A percentile compares a stretch with the other conserved stretches of the same genome.
Evolutionary conservation across 2,113 vertebrate genomes (phyloP).

Genomic region (Pristiophorus japonicus): DNA sequence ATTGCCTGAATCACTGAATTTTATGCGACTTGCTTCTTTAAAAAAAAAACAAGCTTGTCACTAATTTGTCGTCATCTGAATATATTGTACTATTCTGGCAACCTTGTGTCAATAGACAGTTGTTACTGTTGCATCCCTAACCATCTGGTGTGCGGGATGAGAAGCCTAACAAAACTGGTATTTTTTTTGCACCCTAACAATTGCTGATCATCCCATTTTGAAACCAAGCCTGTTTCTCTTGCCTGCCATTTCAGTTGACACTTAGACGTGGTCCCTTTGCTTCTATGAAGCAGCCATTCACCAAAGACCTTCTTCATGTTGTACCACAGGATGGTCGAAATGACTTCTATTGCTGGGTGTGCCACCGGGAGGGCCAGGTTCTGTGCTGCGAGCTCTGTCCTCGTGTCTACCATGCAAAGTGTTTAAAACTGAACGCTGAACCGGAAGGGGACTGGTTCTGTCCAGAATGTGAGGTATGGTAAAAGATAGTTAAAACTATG

Average conservation of each 20-base stretch:
- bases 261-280: conserved; percentile 99
- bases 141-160: conserved; percentile 33
- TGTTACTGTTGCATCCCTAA: conserved; percentile 17
- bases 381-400: conserved; percentile 99
- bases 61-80: conserved; percentile 24
- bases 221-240: conserved; percentile 97
- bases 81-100: conserved; percentile 7
- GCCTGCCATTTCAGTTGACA: conserved; percentile 99
- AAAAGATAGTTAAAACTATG: conserved; percentile 33
- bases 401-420: conserved; percentile 99
- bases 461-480: conserved; percentile 98
- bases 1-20: conserved; percentile 6
- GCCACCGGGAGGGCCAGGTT: conserved; percentile 99
- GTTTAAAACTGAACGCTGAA: conserved; percentile 99
- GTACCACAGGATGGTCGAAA: conserved; percentile 99
- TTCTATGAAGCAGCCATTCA: conserved; percentile 99
- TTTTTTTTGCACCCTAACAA: conserved; percentile 56
- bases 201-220: conserved; percentile 73
- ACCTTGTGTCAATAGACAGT: not conserved
- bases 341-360: conserved; percentile 99
- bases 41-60: conserved; percentile 18
- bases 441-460: conserved; percentile 99
- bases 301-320: conserved; percentile 99
- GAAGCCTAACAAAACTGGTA: conserved; percentile 33
- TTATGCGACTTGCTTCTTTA: not conserved